Evolutionary conservation across 53 echinoderm and acorn worm species (phyloP), one percentile per base, ranked within the genome.

Genomic region (Echinometra lucunter): DNA sequence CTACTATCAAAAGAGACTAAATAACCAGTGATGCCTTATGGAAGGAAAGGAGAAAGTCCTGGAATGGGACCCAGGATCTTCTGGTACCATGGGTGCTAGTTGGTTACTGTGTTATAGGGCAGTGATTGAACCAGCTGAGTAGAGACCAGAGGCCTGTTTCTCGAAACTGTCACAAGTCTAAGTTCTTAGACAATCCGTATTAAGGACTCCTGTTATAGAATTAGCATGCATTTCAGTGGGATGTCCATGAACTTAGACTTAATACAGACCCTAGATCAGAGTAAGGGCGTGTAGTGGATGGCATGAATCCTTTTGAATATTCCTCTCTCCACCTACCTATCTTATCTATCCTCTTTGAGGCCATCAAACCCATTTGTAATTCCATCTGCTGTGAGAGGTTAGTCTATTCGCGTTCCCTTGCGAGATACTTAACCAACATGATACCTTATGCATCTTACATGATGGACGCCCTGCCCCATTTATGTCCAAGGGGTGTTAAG

Each of bases 331-430:
- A 47, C n/a, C 83, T 4, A 10, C 47, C 45, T 49, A 75, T 83
- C 45, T 83, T 11, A 67, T 75, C n/a, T 11, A 3, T 4, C 9
- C 11, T 83, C 83, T 83, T 49, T 83, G 2, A 49, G 83, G 83
- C 83, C n/a, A 75, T 37, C 35, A 75, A 75, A 75, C 75, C 75
- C 75, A 75, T 83, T 83, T 83, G 83, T 83, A 83, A 83, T 83
- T 83, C 83, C 83, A 83, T 83, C 45, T 83, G 49, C 47, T 45
- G n/a, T 47, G 45, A 6, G 28, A 45, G 83, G 45, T 49, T 47
- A 9, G 83, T n/a, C 19, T 80, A 37, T 80, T 40, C 80, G 23
- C 5, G 12, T 83, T 45, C 83, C 28, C 83, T 15, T 8, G 23
- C 0, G 83, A 28, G 47, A 83, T 27, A 83, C 83, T 2, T 47